Evolutionary conservation across 1,140 invertebrate species (phyloP), one percentile per base, ranked within the genome.

Genomic region (Tenebrio molitor): DNA sequence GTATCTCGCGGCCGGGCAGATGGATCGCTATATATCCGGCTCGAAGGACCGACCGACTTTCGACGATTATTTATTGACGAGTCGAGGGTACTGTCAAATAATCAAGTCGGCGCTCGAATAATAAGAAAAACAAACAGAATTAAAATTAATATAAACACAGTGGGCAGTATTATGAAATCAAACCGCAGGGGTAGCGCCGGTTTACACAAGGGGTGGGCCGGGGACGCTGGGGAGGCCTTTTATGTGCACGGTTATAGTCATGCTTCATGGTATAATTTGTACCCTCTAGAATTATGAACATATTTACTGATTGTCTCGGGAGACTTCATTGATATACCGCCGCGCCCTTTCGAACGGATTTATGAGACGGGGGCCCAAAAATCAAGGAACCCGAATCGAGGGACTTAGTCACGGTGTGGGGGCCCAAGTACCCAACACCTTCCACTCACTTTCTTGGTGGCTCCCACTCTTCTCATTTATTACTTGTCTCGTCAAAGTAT

Each of bases 91-190:
- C 19, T 16, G 63, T 65, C 67, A 70, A 70, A 70, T 62, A 53
- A 63, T 63, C 68, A 65, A 65, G 65, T 42, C 36, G 42, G 7
- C 33, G 25, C 33, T 69, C 25, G 17, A 69, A 73, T 58, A 74
- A 68, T 71, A 74, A 71, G 63, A 50, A 74, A 74, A 71, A 74
- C 69, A 74, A 74, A 74, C 64, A 71, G 73, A 71, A 74, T 74
- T 74, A 74, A 74, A 74, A 71, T 74, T 74, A 71, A 74, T 74
- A 74, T 68, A 74, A 74, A 74, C 71, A 74, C 42, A 68, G 46
- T 62, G 21, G 63, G 44, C 62, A 10, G 62, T 68, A 67, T 74
- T 67, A 58, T 74, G 73, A 74, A 74, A 74, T 74, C 69, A 74
- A 74, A 74, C 73, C 73, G 41, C 73, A 74, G 73, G 73, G 73